A percentile compares a stretch with the other conserved stretches of the same genome.
Conservation (phyloP, 2,797 vertebrate species). For the Heterohyrax brucei region DNA sequence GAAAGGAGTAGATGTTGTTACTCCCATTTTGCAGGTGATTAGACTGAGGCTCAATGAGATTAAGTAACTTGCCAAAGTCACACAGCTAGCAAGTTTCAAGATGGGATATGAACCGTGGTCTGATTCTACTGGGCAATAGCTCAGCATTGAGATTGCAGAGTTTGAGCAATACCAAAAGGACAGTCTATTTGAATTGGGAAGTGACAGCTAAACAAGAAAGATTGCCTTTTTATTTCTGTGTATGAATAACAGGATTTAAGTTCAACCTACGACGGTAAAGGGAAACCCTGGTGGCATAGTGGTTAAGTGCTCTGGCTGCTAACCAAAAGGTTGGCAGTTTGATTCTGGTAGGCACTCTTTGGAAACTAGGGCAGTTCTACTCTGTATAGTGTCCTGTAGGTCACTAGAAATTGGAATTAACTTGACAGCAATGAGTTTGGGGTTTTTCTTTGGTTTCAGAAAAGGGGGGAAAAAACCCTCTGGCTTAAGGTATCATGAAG, state of each 20-base stretch:
- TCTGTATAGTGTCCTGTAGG: too few species aligned
- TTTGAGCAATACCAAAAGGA: not conserved
- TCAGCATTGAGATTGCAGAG: not conserved
- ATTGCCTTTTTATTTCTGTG: conserved; percentile 41
- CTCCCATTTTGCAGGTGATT: conserved; percentile 66
- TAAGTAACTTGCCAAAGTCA: conserved; percentile 4
- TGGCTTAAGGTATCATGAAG: conserved; percentile 58
- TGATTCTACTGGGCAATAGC: not conserved
- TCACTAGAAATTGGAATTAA: too few species aligned
- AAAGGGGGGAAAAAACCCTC: too few species aligned
- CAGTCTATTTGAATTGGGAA: not conserved
- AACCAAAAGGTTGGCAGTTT: too few species aligned
- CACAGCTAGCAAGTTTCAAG: not conserved
- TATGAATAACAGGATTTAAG: conserved; percentile 53
- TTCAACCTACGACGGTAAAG: not conserved
- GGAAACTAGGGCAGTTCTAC: too few species aligned
- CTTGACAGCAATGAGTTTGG: too few species aligned
- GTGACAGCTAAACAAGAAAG: conserved; percentile 25
- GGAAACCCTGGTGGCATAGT: too few species aligned
- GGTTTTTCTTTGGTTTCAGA: too few species aligned
- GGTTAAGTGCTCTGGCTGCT: too few species aligned
- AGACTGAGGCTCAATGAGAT: conserved; percentile 51
- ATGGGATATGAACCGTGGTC: not conserved
- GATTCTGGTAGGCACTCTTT: too few species aligned
- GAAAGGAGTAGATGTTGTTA: conserved; percentile 8